Evolutionary conservation across 2,797 vertebrate species (phyloP).

Genomic region (Brachyalestes nurse): DNA sequence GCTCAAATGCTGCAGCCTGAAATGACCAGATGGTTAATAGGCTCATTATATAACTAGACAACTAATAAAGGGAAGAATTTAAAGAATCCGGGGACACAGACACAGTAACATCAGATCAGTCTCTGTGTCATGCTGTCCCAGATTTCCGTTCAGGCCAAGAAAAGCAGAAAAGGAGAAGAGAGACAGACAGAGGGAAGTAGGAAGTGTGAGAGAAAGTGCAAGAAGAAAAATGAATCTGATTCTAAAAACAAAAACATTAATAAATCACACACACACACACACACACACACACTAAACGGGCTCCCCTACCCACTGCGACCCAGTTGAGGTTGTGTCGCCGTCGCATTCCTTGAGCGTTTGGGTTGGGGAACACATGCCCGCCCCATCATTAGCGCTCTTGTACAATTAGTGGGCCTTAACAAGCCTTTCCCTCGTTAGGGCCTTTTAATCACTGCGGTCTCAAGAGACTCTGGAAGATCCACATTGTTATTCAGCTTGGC

Average conservation of each 20-base stretch:
- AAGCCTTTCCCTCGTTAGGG: conserved; percentile 67
- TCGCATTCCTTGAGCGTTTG: conserved; percentile 72
- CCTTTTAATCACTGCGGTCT: conserved; percentile 71
- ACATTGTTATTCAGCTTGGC: conserved; percentile 53
- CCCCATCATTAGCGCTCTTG: conserved; percentile 70
- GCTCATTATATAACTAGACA: conserved; percentile 15
- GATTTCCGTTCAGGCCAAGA: conserved; percentile 23
- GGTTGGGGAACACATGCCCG: conserved; percentile 55
- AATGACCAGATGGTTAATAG: conserved; percentile 12
- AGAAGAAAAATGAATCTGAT: conserved; percentile 2
- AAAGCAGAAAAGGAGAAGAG: background rate
- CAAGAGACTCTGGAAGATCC: conserved; percentile 55
- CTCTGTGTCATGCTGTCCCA: conserved; percentile 12
- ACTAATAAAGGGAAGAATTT: conserved; percentile 44
- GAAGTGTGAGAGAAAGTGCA: conserved; percentile 8
- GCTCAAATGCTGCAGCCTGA: background rate
- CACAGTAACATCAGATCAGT: conserved; percentile 15
- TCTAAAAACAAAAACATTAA: conserved; percentile 19
- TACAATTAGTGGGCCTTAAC: conserved; percentile 72
- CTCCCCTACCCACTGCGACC: conserved; percentile 53
- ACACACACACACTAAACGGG: conserved; percentile 18
- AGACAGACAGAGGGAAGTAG: background rate
- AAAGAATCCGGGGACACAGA: conserved; percentile 37
- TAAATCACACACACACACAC: background rate
- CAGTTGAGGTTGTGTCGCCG: conserved; percentile 51